Base-by-base conservation (phyloP, 2,888 invertebrate species). In the Sinohyriopsis cumingii region DNA sequence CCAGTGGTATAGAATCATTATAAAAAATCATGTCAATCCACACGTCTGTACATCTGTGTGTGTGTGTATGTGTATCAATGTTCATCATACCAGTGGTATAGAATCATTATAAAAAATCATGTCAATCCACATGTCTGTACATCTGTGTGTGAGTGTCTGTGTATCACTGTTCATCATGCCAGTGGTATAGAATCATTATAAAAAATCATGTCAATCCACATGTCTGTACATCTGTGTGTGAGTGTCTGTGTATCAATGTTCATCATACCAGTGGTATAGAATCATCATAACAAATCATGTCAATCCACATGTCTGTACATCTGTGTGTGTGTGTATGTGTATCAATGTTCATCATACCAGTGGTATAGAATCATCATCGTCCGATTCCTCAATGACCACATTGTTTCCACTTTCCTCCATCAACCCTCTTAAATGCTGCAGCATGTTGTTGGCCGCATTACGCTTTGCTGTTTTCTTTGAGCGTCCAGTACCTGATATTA, bases 381-480 rank as follows among this genome's bases (percentile, higher is more conserved):
- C 92, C 2, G 84, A 84, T 28, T 87, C 86, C 65, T 85, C 85
- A 9, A 84, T 76, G 55, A 82, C 72, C 45, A 79, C 73, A 19
- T 76, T 77, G 56, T 83, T 77, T 19, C 73, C 75, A 33, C 79
- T 82, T 28, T 87, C 85, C 55, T 79, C 78, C 25, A 81, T 78
- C 53, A 86, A 71, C 45, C 75, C 77, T 59, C 78, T 79, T 54
- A 87, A 86, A 94, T 87, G 81, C 80, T 94, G 86, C 75, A 91
- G 79, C 97, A 98, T 97, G 90, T 95, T 95, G 88, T 95, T 95
- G 3, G 98, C 98, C 0, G 98, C 98, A 89, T 95, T 94, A n/a
- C 98, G 93, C 91, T 99, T 99, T 5, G 98, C 98, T 65, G 97
- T 92, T 90, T 98, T 98, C 92, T 99, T 99, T 66, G 97, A 97